These are phyloP conservation scores for Leucophora obtusa DNA, from an alignment of 2,888 invertebrate species.

Conservation along the genomic window DNA sequence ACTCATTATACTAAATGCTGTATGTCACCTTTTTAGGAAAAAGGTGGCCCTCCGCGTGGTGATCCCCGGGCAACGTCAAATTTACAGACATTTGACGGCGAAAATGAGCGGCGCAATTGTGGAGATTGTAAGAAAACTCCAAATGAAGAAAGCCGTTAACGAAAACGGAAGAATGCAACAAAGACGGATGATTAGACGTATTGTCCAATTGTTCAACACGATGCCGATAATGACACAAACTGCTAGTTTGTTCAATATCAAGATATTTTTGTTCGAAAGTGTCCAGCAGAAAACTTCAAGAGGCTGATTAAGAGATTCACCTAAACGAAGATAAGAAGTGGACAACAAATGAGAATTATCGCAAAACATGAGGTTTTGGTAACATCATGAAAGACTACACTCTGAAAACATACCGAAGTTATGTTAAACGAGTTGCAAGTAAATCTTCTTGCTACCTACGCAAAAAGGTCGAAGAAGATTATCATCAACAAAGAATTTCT, in stretches of 20 bases:
- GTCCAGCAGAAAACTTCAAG: not conserved
- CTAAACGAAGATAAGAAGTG: not conserved
- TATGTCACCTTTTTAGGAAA: conserved; percentile 41
- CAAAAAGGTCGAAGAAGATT: not conserved
- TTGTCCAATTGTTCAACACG: not conserved
- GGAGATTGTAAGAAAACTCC: conserved; percentile 34
- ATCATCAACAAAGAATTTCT: conserved; percentile 9
- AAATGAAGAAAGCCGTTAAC: not conserved
- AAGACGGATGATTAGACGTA: not conserved
- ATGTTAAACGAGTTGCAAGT: not conserved
- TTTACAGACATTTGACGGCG: conserved; percentile 48
- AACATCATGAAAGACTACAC: no score
- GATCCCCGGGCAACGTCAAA: conserved; percentile 63
- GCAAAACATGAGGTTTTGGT: not conserved
- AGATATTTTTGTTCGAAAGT: no score
- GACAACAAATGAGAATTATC: not conserved
- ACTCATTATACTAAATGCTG: conserved; percentile 57
- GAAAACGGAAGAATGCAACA: not conserved
- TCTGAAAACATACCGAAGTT: not conserved
- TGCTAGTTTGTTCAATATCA: no score
- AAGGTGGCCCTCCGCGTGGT: conserved; percentile 61
- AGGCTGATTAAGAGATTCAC: not conserved
- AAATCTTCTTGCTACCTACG: not conserved
- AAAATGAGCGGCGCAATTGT: conserved; percentile 60
- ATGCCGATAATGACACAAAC: no score